Evolutionary conservation across 2,113 vertebrate genomes (phyloP), one percentile per base, ranked within the genome.

Genomic region (Thymallus thymallus): DNA sequence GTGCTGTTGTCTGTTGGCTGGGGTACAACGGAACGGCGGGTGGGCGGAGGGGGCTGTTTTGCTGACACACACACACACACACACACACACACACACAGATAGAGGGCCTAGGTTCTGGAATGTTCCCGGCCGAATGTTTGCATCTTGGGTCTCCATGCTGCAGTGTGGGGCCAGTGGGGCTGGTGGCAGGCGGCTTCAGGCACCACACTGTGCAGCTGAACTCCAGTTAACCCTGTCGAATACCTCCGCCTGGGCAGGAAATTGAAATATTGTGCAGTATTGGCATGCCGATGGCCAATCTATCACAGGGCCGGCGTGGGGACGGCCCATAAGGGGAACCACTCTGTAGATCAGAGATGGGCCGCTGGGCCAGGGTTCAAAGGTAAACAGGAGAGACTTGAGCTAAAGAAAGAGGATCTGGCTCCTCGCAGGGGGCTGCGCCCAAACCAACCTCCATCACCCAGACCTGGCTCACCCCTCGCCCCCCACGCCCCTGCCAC

Each of bases 201-300:
- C 94, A 93, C 92, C 95, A 96, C 90, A 94, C 95, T 96, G 96
- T 95, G 95, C 90, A 84, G 88, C 90, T 95, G 94, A 98, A 97
- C 96, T 96, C 92, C 86, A 71, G 86, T 90, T 94, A 95, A 95
- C 93, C 95, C 92, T 91, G 94, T 1, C 84, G 91, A 96, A 97
- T 94, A 94, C 94, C 91, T 94, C 91, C 88, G 93, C 88, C 88
- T 88, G 90, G 87, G 92, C 93, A 96, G 96, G 94, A 96, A 95
- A 96, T 96, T 96, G 94, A 97, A 97, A 95, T 96, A 96, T 96
- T 95, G 94, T 93, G 92, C 90, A 88, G 88, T 90, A 94, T 94
- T 93, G 93, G 91, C 94, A 93, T 88, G 88, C 92, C 90, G 93
- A 91, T 86, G 87, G 91, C 90, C 93, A 41, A 94, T 97, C 94